Percentiles rank a stretch among this genome's conserved stretches.
Evolutionary conservation across 1,140 invertebrate genomes (phyloP).

Genomic region (Carposina sasakii): DNA sequence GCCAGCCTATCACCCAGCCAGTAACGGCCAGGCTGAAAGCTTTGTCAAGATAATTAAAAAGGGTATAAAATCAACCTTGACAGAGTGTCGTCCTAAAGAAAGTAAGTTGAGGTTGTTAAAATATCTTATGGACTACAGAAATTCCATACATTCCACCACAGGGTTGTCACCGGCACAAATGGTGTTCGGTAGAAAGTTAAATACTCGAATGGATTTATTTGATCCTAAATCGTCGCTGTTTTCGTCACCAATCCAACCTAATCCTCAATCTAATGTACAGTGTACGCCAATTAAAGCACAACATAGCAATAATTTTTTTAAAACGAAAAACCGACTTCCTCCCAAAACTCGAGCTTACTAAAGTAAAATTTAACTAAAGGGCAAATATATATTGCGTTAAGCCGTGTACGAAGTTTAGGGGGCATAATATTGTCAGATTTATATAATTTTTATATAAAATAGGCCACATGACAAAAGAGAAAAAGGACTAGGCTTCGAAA

Average conservation of each 20-base stretch:
- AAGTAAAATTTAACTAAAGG: no score
- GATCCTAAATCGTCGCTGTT: not conserved
- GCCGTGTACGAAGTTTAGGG: no score
- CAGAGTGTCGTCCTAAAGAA: no score
- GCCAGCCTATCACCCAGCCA: conserved; percentile 2
- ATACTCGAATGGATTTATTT: conserved; percentile 1
- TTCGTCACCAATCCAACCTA: not conserved
- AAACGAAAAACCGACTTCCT: no score
- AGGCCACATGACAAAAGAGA: no score
- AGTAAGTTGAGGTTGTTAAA: not conserved
- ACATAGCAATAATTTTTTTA: no score
- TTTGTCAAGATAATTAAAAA: not conserved
- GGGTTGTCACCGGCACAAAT: conserved; percentile 2
- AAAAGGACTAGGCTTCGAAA: no score
- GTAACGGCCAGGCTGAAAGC: conserved; percentile 4
- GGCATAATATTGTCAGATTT: no score
- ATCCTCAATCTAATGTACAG: not conserved
- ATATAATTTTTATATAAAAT: no score
- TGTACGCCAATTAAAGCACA: conserved; percentile 2
- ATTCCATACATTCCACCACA: conserved; percentile 8
- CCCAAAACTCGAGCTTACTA: no score
- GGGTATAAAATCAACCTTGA: no score
- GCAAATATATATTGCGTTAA: no score
- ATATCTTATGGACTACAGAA: conserved; percentile 8
- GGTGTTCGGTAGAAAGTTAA: conserved; percentile 7